A percentile compares a stretch with the other conserved stretches of the same genome.
These are phyloP conservation scores for Platyrinchus mystaceus DNA, from an alignment of 2,797 vertebrate species.

Conservation along the genomic window DNA sequence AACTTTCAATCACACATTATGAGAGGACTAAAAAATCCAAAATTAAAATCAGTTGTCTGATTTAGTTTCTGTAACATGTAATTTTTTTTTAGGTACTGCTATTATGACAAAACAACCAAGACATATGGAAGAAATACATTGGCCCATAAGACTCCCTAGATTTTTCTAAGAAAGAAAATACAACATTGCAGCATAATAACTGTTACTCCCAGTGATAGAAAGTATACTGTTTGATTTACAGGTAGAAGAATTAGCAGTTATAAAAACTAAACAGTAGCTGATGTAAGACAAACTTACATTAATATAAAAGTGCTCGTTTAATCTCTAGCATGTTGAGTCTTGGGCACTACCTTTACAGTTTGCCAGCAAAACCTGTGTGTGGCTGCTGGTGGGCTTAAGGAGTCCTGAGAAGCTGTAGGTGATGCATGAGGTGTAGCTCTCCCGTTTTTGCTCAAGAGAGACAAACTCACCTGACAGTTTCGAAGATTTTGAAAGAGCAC, in stretches of 20 bases:
- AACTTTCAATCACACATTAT: slow-evolving; percentile 62
- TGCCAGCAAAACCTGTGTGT: not conserved
- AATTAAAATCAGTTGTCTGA: slow-evolving; percentile 51
- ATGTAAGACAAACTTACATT: not conserved
- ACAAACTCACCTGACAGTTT: not conserved
- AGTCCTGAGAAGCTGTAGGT: not conserved
- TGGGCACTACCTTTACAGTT: not conserved
- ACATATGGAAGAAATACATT: slow-evolving; percentile 1
- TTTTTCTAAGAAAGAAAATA: not conserved
- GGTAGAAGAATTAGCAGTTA: not conserved
- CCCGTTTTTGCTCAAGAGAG: not conserved
- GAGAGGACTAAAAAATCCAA: slow-evolving; percentile 52
- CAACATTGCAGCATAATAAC: not conserved
- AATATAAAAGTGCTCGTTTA: not conserved
- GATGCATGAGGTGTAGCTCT: not conserved
- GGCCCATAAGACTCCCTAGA: not conserved
- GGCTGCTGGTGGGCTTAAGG: not conserved
- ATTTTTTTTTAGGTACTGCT: not conserved
- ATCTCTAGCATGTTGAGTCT: not conserved
- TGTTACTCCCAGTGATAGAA: not conserved
- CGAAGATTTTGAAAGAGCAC: not conserved
- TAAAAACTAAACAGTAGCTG: not conserved
- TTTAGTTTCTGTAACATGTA: slow-evolving; percentile 7
- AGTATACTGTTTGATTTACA: not conserved
- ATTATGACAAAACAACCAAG: not conserved